Percentiles rank a stretch among this genome's conserved stretches.
Evolutionary conservation across 2,888 invertebrate species (phyloP).

Genomic region (Athetis lepigone): DNA sequence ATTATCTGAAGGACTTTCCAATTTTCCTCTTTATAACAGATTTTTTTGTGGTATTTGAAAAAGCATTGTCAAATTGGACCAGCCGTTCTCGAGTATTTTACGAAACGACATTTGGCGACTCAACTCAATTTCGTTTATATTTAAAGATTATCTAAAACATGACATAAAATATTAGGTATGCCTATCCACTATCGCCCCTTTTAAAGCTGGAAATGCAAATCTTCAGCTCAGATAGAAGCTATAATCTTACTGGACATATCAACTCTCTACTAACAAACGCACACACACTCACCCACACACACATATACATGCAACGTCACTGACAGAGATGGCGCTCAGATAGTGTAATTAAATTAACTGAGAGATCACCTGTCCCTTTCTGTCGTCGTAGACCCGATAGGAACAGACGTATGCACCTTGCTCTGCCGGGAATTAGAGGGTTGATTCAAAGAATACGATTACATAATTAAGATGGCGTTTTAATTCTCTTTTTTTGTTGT

Average conservation of each 20-base stretch:
- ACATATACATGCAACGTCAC: constrained; percentile 55
- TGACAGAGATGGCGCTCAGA: constrained; percentile 74
- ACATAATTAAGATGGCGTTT: constrained; percentile 32
- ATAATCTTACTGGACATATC: background rate
- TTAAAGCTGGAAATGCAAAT: background rate
- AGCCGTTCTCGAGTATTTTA: too few species aligned
- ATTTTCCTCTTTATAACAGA: too few species aligned
- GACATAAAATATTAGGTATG: too few species aligned
- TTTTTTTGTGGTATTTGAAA: too few species aligned
- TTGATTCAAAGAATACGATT: constrained; percentile 52
- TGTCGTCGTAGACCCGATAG: constrained; percentile 59
- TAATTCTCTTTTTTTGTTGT: constrained; percentile 27
- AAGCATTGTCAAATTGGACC: too few species aligned
- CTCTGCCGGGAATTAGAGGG: constrained; percentile 54
- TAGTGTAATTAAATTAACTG: constrained; percentile 85
- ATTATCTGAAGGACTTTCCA: too few species aligned
- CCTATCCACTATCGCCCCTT: background rate
- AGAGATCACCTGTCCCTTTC: constrained; percentile 75
- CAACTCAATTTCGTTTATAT: too few species aligned
- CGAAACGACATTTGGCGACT: too few species aligned
- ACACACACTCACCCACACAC: background rate
- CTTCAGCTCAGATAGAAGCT: background rate
- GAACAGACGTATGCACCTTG: constrained; percentile 71
- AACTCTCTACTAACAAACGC: background rate
- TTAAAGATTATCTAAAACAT: too few species aligned